A percentile compares a stretch with the other conserved stretches of the same genome.
phyloP scores from a whole-genome alignment of 1,140 invertebrate genomes.

The Scaptodrosophila lebanonensis region DNA sequence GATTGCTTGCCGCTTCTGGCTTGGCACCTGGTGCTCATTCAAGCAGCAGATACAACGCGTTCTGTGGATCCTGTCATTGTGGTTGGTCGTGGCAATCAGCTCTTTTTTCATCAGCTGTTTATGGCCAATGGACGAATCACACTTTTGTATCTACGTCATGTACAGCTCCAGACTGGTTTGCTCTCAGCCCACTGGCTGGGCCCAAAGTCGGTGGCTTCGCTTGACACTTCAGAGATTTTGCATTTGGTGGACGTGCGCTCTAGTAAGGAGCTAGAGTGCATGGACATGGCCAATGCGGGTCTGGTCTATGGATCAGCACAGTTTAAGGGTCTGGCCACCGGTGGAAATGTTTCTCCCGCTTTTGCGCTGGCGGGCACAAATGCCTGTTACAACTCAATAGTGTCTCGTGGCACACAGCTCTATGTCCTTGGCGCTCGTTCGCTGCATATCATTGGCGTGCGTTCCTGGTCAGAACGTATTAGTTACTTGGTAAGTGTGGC shows the following conservation, averaged over 20 bases:
- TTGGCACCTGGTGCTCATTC: slow-evolving; percentile 94
- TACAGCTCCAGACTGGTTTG: slow-evolving; percentile 83
- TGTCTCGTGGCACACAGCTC: slow-evolving; percentile 88
- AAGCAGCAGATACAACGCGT: slow-evolving; percentile 84
- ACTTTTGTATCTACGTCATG: slow-evolving; percentile 80
- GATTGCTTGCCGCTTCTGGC: slow-evolving; percentile 90
- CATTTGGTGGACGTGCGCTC: slow-evolving; percentile 93
- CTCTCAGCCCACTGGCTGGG: slow-evolving; percentile 93
- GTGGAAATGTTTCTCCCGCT: slow-evolving; percentile 81
- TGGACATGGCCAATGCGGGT: slow-evolving; percentile 89
- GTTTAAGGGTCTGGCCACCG: slow-evolving; percentile 91
- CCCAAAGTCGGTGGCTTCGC: slow-evolving; percentile 87
- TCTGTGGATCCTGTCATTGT: slow-evolving; percentile 91
- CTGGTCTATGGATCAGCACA: slow-evolving; percentile 94
- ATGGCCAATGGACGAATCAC: slow-evolving; percentile 64
- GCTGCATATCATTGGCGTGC: slow-evolving; percentile 87
- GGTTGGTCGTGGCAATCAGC: slow-evolving; percentile 86
- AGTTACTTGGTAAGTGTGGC: slow-evolving; percentile 79
- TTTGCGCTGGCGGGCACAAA: slow-evolving; percentile 84
- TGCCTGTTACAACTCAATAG: slow-evolving; percentile 94
- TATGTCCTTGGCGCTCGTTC: slow-evolving; percentile 90
- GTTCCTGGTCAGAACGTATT: slow-evolving; percentile 89
- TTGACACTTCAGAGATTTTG: slow-evolving; percentile 91
- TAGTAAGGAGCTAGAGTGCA: slow-evolving; percentile 88
- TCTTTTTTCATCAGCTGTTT: slow-evolving; percentile 85